A percentile compares a stretch with the other conserved stretches of the same genome.
These are phyloP conservation scores for Crenichthys baileyi DNA, from an alignment of 2,797 vertebrate species.

Conservation along the genomic window DNA sequence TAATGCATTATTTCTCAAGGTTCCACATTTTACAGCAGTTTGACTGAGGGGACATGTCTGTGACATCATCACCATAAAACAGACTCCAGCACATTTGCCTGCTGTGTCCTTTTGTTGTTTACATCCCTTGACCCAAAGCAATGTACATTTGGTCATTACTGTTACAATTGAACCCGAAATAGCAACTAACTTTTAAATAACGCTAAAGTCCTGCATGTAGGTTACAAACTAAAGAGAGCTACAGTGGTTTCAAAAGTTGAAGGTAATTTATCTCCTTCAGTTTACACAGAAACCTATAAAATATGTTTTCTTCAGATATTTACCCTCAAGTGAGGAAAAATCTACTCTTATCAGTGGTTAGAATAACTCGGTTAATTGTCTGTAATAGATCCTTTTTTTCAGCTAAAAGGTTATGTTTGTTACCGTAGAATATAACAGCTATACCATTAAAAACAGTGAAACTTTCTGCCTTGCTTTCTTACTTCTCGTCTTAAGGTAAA, in stretches of 20 bases:
- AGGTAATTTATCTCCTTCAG: not conserved
- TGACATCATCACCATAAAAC: conserved; percentile 34
- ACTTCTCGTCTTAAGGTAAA: not conserved
- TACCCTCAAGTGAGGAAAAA: not conserved
- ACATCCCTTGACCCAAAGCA: not conserved
- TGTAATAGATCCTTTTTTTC: not conserved
- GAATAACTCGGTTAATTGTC: not conserved
- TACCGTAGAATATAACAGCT: not conserved
- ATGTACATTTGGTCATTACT: not conserved
- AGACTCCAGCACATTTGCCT: not conserved
- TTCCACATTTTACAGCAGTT: conserved; percentile 46
- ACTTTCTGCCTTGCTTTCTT: not conserved
- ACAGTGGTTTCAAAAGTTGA: not conserved
- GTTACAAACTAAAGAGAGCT: not conserved
- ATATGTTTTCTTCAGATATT: not conserved
- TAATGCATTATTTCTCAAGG: conserved; percentile 73
- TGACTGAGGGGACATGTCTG: conserved; percentile 29
- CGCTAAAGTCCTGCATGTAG: too few relatives aligned
- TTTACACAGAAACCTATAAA: not conserved
- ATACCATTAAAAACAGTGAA: not conserved
- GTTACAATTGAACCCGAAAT: not conserved
- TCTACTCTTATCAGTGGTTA: not conserved
- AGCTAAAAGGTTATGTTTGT: not conserved
- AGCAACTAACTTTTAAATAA: too few relatives aligned
- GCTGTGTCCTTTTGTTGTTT: not conserved